Base-by-base conservation (phyloP, 2,888 invertebrate genomes). In the Lepidocyrtoides sp. region DNA sequence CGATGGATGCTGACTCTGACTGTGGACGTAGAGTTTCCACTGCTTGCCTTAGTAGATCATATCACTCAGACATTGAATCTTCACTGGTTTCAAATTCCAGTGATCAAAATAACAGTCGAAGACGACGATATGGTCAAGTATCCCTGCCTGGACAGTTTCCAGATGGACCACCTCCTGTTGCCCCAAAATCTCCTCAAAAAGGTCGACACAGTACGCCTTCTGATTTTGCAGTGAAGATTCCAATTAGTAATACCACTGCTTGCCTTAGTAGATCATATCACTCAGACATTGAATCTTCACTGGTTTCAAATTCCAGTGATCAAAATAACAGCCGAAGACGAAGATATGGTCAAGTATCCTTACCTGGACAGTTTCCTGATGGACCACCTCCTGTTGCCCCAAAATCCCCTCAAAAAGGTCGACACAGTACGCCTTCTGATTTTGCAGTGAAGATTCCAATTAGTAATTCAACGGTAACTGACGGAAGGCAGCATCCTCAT, bases 1-100 rank as follows among this genome's bases (percentile, higher is more conserved):
- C 94, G 0, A 89, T 94, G 84, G 93, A 94, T 63, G 85, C 94
- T 20, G 94, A 94, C 44, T 92, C 91, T 23, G 94, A 94, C 63
- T 83, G 89, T 8, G 93, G 93, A 1, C 77, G 93, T 10, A 36
- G 92, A 48, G 57, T 93, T 12, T 93, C 93, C 17, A 90, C 90
- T 0, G 75, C 63, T 17, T 14, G 48, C 29, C 75, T 26, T 32
- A 90, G 26, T 66, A 84, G 85, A 63, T 26, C 90, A 8, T 69
- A 85, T 29, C 85, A 90, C n/a, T 90, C 90, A 12, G 90, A 85
- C 36, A 44, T 90, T 12, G 90, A 90, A 26, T 79, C 85, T 0
- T 90, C 90, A 0, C 69, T 57, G n/a, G 29, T 44, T 17, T 90
- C 90, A 23, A 85, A 36, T 36, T 17, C 75, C n/a, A 54, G 69